Conservation (phyloP, 2,888 invertebrate species). For the Philaethria dido region DNA sequence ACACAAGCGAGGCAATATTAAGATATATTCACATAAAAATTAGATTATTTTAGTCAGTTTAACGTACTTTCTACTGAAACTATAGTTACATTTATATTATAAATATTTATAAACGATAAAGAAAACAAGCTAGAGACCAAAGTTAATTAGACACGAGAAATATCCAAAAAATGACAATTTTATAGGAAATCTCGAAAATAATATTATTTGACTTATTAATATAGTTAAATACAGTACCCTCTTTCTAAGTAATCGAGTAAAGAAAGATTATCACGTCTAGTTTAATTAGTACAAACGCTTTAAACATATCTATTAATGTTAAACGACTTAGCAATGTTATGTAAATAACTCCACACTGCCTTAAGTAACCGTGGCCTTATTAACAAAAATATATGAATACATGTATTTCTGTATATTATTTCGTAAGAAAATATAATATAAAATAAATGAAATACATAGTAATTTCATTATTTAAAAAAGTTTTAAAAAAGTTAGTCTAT, state of each 20-base stretch:
- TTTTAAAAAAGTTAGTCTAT: too few species aligned
- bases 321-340: constrained; percentile 57
- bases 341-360: constrained; percentile 60
- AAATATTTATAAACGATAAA: constrained; percentile 1
- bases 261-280: not conserved
- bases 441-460: not conserved
- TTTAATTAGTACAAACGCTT: constrained; percentile 33
- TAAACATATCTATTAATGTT: constrained; percentile 44
- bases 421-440: too few species aligned
- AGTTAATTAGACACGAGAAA: constrained; percentile 26
- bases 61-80: constrained; percentile 25
- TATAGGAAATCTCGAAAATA: not conserved
- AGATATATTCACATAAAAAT: not conserved
- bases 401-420: too few species aligned
- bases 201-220: not conserved
- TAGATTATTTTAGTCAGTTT: constrained; percentile 21
- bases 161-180: not conserved
- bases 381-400: too few species aligned
- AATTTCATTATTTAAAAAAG: too few species aligned
- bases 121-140: constrained; percentile 39
- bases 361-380: constrained; percentile 23
- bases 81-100: constrained; percentile 20
- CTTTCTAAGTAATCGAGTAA: not conserved
- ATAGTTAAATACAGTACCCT: not conserved
- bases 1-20: constrained; percentile 2